Evolutionary conservation across 2,113 vertebrate genomes (phyloP).

Genomic region (Redunca redunca): DNA sequence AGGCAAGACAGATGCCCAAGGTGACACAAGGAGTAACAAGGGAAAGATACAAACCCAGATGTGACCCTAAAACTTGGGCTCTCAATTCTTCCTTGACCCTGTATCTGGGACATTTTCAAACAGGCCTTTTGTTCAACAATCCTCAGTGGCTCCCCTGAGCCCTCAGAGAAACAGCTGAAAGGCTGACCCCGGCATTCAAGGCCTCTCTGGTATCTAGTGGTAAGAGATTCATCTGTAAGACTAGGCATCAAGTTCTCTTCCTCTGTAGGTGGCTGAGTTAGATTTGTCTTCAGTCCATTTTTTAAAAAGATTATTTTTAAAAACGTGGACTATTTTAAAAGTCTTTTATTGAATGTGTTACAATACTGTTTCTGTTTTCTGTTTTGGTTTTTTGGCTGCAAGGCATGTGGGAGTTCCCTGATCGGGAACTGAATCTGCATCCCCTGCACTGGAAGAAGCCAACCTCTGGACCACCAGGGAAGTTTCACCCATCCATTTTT

Average conservation of each 20-base stretch:
- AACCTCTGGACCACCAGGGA: background rate
- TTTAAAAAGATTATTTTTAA: background rate
- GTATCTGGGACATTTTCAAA: background rate
- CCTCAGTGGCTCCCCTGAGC: background rate
- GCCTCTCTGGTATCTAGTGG: background rate
- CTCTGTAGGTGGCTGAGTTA: background rate
- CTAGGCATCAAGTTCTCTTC: background rate
- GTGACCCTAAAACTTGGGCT: background rate
- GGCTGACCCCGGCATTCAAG: background rate
- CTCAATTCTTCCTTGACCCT: background rate
- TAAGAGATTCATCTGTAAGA: background rate
- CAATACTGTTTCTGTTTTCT: background rate
- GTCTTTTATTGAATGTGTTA: background rate
- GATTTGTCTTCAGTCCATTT: background rate
- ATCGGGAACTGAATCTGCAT: background rate
- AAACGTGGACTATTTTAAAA: background rate
- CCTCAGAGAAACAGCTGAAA: background rate
- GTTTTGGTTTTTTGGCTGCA: background rate
- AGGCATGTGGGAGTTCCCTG: background rate
- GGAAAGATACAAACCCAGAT: background rate
- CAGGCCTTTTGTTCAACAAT: background rate
- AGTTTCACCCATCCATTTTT: background rate
- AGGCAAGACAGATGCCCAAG: background rate
- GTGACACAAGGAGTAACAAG: background rate
- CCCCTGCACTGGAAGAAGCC: background rate